A percentile compares a stretch with the other conserved stretches of the same genome.
Evolutionary conservation across 1,140 invertebrate species (phyloP).

Genomic region (Venturia canescens): DNA sequence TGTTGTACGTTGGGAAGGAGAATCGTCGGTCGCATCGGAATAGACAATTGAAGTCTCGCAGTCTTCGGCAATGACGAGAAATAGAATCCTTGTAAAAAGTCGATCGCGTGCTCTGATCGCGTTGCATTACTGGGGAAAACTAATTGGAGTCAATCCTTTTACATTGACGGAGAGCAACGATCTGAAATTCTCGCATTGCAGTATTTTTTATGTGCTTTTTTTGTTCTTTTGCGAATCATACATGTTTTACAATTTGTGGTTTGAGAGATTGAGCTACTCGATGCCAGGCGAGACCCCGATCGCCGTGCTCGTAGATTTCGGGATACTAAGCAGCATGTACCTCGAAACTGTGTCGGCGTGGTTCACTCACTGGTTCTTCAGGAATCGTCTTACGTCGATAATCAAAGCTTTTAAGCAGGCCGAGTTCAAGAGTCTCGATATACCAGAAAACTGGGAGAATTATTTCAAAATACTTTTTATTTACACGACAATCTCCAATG

Average conservation of each 20-base stretch:
- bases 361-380: neutral
- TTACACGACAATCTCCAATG: neutral
- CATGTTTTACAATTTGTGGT: neutral
- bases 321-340: neutral
- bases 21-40: neutral
- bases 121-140: slow-evolving; percentile 32
- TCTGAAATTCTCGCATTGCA: neutral
- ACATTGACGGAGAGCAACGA: neutral
- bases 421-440: neutral
- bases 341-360: neutral
- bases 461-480: neutral
- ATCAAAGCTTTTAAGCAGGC: neutral
- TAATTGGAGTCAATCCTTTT: slow-evolving; percentile 19
- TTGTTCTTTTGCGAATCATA: neutral
- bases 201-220: neutral
- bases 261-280: neutral
- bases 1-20: neutral
- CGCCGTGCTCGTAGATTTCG: neutral
- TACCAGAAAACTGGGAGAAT: neutral
- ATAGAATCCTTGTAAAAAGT: neutral
- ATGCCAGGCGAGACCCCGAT: neutral
- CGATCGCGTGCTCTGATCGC: neutral
- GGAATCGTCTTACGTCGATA: neutral
- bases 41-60: neutral
- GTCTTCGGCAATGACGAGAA: neutral